Conservation (phyloP, 2,113 vertebrate species). For the Pongo abelii region DNA sequence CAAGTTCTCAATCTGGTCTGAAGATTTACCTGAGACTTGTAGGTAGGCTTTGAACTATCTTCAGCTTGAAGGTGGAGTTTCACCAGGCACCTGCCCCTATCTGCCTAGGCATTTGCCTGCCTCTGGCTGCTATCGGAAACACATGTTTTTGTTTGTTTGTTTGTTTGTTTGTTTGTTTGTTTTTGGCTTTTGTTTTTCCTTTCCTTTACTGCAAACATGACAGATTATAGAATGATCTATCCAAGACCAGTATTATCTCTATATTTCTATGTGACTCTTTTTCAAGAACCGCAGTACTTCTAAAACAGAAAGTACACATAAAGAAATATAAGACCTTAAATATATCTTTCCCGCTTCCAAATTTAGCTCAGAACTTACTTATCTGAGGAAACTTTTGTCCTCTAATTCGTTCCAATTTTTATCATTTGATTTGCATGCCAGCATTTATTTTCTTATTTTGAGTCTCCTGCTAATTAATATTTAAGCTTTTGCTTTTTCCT, state of each 20-base stretch:
- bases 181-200: background rate
- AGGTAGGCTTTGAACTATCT: too few relatives aligned
- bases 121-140: too few relatives aligned
- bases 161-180: too few relatives aligned
- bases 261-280: rapidly evolving
- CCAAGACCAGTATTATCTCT: background rate
- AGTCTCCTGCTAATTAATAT: background rate
- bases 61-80: too few relatives aligned
- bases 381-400: too few relatives aligned
- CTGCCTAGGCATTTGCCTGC: too few relatives aligned
- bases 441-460: background rate
- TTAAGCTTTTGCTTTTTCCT: background rate
- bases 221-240: background rate
- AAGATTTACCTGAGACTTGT: too few relatives aligned
- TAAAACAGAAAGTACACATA: background rate
- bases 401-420: background rate
- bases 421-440: background rate
- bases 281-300: background rate
- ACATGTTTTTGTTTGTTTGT: too few relatives aligned
- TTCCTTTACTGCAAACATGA: rapidly evolving
- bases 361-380: background rate
- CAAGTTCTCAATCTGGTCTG: too few relatives aligned
- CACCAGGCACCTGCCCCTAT: too few relatives aligned
- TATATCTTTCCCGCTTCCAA: background rate
- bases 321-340: too few relatives aligned